Evolutionary conservation across 92 coral and sea anemone genomes (phyloP).

Genomic region (Phymanthus crucifer): DNA sequence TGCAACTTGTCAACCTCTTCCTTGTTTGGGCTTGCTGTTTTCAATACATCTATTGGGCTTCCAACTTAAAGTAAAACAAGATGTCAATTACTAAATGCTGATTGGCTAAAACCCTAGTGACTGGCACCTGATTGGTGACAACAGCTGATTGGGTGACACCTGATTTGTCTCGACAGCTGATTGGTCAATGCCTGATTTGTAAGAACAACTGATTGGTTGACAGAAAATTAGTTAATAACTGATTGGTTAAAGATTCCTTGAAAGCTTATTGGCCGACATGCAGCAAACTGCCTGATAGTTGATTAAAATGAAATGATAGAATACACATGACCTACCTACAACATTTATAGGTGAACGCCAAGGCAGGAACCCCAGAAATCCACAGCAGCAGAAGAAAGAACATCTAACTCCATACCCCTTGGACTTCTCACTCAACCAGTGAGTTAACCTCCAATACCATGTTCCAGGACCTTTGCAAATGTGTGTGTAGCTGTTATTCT

Average conservation of each 20-base stretch:
- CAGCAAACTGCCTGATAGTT: no score
- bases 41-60: constrained; percentile 72
- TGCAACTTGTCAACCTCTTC: constrained; percentile 66
- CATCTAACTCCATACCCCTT: background rate
- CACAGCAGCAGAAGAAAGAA: background rate
- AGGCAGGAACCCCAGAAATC: constrained; percentile 36
- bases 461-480: constrained; percentile 4
- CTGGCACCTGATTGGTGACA: background rate
- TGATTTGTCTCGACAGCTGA: no score
- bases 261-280: no score
- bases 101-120: no score
- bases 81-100: no score
- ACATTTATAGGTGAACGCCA: constrained; percentile 33
- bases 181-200: no score
- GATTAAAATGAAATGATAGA: background rate
- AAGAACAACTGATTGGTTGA: background rate
- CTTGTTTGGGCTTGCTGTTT: constrained; percentile 45
- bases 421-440: constrained; percentile 31
- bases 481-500: constrained; percentile 52
- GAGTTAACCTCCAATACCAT: constrained; percentile 15
- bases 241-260: no score
- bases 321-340: constrained; percentile 36
- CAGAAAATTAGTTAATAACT: background rate
- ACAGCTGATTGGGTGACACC: no score
- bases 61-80: constrained; percentile 56